phyloP scores from a whole-genome alignment of 2,113 vertebrate genomes.

The Puntigrus tetrazona region DNA sequence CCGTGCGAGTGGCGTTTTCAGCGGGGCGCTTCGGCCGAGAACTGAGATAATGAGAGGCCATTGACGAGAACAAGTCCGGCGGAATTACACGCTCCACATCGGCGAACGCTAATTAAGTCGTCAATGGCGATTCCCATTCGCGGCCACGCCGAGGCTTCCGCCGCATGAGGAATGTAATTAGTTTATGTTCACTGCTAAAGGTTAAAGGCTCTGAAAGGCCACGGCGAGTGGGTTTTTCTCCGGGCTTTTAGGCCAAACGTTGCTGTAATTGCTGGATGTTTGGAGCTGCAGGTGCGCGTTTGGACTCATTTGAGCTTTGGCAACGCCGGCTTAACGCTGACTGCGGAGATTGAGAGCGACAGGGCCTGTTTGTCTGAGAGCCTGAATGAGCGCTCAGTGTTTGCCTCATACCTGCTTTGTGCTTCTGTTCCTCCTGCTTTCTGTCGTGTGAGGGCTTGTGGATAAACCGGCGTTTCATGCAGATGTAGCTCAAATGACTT shows the following conservation, averaged over 20 bases:
- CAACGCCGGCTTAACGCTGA: conserved; percentile 76
- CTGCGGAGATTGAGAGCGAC: conserved; percentile 73
- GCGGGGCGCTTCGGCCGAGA: conserved; percentile 54
- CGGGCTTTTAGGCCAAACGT: conserved; percentile 76
- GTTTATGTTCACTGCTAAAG: conserved; percentile 85
- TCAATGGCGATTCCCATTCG: conserved; percentile 68
- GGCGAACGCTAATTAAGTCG: conserved; percentile 69
- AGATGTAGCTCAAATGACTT: no score
- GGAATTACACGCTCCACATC: conserved; percentile 62
- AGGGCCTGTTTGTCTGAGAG: conserved; percentile 75
- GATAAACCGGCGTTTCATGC: neutral
- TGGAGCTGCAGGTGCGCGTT: conserved; percentile 82
- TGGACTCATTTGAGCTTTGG: conserved; percentile 80
- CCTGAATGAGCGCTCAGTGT: conserved; percentile 66
- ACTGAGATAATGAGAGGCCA: conserved; percentile 67
- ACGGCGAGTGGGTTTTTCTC: conserved; percentile 72
- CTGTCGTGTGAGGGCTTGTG: neutral
- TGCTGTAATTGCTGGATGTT: conserved; percentile 80
- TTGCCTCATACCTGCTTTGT: conserved; percentile 26
- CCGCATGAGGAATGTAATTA: conserved; percentile 80
- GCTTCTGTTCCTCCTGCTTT: neutral
- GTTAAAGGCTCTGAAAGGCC: conserved; percentile 78
- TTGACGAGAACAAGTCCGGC: conserved; percentile 62
- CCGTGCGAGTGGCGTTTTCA: conserved; percentile 58
- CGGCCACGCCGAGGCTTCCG: conserved; percentile 58